phyloP scores from a whole-genome alignment of 2,113 vertebrate genomes.

The Tylochromis polylepis region DNA sequence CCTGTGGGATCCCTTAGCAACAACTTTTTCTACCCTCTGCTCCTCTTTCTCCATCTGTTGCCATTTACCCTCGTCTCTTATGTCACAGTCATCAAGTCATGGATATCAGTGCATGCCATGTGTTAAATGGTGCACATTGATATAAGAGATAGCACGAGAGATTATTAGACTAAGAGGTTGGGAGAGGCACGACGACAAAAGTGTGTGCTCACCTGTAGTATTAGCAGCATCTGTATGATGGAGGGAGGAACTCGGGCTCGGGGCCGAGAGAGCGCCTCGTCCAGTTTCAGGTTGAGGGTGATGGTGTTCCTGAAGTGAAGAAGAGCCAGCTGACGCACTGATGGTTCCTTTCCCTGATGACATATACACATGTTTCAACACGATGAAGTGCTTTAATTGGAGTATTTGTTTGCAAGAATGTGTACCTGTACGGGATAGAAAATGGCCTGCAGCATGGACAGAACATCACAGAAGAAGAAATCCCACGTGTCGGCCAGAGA shows the following conservation, averaged over 20 bases:
- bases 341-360: slow-evolving; percentile 66
- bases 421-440: slow-evolving; percentile 96
- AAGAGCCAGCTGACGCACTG: slow-evolving; percentile 86
- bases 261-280: slow-evolving; percentile 84
- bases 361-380: background rate
- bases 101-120: background rate
- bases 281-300: slow-evolving; percentile 88
- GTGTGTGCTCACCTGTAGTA: slow-evolving; percentile 79
- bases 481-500: slow-evolving; percentile 96
- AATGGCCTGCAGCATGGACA: slow-evolving; percentile 94
- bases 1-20: slow-evolving; percentile 45
- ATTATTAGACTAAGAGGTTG: background rate
- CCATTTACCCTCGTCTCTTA: background rate
- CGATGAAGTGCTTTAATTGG: background rate
- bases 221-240: slow-evolving; percentile 90
- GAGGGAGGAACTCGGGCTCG: slow-evolving; percentile 87
- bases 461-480: slow-evolving; percentile 95
- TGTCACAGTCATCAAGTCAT: background rate
- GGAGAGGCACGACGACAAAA: background rate
- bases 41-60: slow-evolving; percentile 13
- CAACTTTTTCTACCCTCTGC: background rate
- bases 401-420: background rate
- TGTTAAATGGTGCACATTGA: background rate
- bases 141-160: background rate
- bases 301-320: slow-evolving; percentile 92